Evolutionary conservation across 2,888 invertebrate genomes (phyloP), one percentile per base, ranked within the genome.

Genomic region (Caenorhabditis sp.): DNA sequence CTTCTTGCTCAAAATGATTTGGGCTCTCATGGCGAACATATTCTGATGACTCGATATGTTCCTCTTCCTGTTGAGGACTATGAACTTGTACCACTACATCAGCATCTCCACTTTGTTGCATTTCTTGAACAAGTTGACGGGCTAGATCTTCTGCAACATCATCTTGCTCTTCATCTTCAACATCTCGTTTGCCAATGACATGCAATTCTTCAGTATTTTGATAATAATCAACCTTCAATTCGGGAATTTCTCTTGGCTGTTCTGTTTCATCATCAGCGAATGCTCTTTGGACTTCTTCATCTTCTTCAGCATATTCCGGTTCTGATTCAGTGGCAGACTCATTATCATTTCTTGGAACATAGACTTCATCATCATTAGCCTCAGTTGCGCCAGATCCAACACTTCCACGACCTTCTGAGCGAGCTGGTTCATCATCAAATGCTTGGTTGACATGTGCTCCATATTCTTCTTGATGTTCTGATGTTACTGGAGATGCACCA

Each of bases 271-370:
- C 23, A 26, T 70, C 74, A n/a, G 49, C 62, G 57, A 43, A 43
- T 43, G 43, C 43, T 43, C 43, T 43, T 14, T 43, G 43, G 14
- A 50, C 27, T 26, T 61, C 64, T 14, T 50, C 36, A 36, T 76
- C 76, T 25, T 76, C 76, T 27, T 72, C 72, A 20, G 76, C 76
- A 60, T 76, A 76, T 50, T 76, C 76, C 20, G 76, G 76, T 23
- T 76, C 76, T 1, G 76, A 76, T 36, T 72, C 72, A 56, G 58
- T 63, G 21, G 70, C 67, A 3, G 54, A 26, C 21, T 67, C 68
- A 31, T 62, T 58, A 53, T 65, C 17, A 52, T 61, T 23, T 20
- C 25, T 31, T 8, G 62, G 63, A 21, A 31, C 57, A 58, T 23
- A 23, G 38, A 23, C 57, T 20, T 65, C 65, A 12, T 60, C 0